phyloP scores from a whole-genome alignment of 2,797 vertebrate species.

The Margarornis squamiger region DNA sequence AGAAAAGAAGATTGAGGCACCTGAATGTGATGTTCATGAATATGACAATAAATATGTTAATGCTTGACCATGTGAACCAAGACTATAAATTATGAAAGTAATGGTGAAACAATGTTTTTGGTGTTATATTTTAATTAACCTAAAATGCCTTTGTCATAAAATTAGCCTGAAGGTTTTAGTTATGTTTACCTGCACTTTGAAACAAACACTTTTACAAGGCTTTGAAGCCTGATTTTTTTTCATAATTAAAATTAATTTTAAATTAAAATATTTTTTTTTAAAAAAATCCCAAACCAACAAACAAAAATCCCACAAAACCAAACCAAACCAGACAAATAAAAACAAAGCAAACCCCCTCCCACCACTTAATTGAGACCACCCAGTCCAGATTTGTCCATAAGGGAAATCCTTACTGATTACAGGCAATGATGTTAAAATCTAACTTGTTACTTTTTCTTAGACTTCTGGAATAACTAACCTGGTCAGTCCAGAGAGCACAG shows the following conservation, averaged over 20 bases:
- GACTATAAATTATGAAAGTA: neutral
- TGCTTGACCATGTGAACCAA: neutral
- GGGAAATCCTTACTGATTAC: neutral
- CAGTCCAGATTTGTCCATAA: neutral
- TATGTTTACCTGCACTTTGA: neutral
- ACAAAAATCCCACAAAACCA: neutral
- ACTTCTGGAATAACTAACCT: neutral
- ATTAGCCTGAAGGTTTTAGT: neutral
- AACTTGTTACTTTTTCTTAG: neutral
- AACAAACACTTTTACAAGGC: neutral
- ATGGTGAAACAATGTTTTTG: neutral
- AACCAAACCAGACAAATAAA: neutral
- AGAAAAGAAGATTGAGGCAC: neutral
- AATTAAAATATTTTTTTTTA: neutral
- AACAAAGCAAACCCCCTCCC: neutral
- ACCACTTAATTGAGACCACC: neutral
- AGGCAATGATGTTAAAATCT: neutral
- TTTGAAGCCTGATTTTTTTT: neutral
- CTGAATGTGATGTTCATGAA: neutral
- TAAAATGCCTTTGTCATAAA: accelerated
- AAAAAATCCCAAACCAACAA: neutral
- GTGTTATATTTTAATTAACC: neutral
- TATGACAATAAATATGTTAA: neutral
- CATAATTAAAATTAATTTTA: neutral
- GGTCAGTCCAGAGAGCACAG: neutral